Base-by-base conservation (phyloP, 92 coral and sea anemone species). In the Parazoanthus swiftii region DNA sequence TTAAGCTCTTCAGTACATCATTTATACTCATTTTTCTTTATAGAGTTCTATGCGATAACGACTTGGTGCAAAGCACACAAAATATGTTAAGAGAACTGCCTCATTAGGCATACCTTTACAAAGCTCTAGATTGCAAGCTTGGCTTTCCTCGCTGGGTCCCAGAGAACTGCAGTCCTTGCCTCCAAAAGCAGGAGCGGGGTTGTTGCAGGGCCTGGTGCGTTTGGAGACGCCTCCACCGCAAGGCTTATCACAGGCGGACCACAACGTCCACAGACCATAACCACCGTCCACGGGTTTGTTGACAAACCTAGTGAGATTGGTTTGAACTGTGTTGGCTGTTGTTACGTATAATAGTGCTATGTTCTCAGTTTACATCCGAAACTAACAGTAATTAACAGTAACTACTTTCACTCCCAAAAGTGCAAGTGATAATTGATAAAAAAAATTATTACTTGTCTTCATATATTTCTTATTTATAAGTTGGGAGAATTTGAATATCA, bases 151-250 rank as follows among this genome's bases (percentile, higher is more conserved):
- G 5, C 77, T 44, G 33, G 86, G 77, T 70, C 86, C 86, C 8
- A 83, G 56, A 0, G 36, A 26, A 67, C 63, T 18, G 86, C 86
- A 83, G 37, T 84, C 87, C 51, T 84, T 84, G 66, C 87, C 87
- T 13, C 87, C 87, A 68, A 70, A 84, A n/a, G 59, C 79, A n/a
- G 87, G 87, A 6, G 35, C 79, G 20, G 87, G 87, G 7, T 70
- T 84, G 65, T 84, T 73, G 33, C 87, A 84, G 54, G 87, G 87
- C 65, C 87, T 84, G 15, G 79, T 84, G 51, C 87, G 87, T 51
- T 70, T 84, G 78, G 87, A 84, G 38, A 84, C 46, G 18, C 87
- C 87, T 42, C 87, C 87, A 2, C 87, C 87, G 65, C 87, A 84
- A 14, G 79, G 78, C 50, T 71, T 84, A 23, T 84, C 87, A 84